Base-by-base conservation (phyloP, 2,888 invertebrate genomes). In the Patella ulyssiponensis region DNA sequence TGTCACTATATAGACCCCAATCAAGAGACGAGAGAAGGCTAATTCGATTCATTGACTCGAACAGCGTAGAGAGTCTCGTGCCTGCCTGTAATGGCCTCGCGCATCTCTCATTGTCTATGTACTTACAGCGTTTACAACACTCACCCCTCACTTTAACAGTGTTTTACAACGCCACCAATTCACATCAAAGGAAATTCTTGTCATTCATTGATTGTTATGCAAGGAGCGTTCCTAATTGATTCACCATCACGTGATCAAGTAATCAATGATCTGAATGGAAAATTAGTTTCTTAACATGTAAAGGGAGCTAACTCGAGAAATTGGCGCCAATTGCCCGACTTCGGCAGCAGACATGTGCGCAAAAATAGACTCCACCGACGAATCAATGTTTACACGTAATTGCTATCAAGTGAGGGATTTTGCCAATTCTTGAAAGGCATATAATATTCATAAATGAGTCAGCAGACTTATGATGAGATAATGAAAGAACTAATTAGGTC, bases 171-270 rank as follows among this genome's bases (percentile, higher is more conserved):
- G 64, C 64, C 14, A 64, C 9, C 64, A 20, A 2, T 64, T 64
- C 23, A 64, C 64, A 15, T 64, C 64, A 64, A 64, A 64, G 64
- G 64, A 20, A 64, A 64, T 23, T 64, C 20, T 23, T 20, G 64
- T 23, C 64, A 23, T 64, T 64, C 64, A 64, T 64, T 64, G 64
- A 64, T 64, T 64, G 64, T 20, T 20, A 64, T 64, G 64, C 64
- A 64, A 23, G 20, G 64, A 64, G 64, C 23, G 64, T 64, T 23
- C 64, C 64, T 64, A 64, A 64, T 64, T 64, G 20, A 64, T 64
- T 64, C 20, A 23, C 64, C 64, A 23, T 23, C 64, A 64, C 64
- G 64, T 64, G 64, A 64, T 64, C 20, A 23, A 23, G 11, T 20
- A 64, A 64, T 64, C 64, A 64, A 20, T 64, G 23, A 12, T 23